A percentile compares a stretch with the other conserved stretches of the same genome.
phyloP scores from a whole-genome alignment of 2,888 invertebrate genomes.

The Andrena fulva region DNA sequence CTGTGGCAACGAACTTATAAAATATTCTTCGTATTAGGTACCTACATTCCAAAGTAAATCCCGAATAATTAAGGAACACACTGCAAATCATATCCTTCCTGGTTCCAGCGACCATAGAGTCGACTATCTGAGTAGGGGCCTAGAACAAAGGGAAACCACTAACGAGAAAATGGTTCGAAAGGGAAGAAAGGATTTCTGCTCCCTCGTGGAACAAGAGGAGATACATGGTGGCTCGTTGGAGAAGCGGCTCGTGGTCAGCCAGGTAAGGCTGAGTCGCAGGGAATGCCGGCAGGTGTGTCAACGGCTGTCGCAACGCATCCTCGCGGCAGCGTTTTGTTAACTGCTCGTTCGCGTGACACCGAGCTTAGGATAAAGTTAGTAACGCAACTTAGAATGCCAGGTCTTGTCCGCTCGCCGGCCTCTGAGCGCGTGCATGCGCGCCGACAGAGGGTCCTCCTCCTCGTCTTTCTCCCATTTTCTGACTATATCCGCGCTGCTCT shows the following conservation, averaged over 20 bases:
- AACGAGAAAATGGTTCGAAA: conserved; percentile 18
- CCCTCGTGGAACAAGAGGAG: not conserved
- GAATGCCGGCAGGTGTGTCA: conserved; percentile 82
- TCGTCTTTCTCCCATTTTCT: conserved; percentile 24
- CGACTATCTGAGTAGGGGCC: not conserved
- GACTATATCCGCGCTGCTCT: conserved; percentile 6
- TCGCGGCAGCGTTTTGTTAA: conserved; percentile 68
- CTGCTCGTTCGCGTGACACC: conserved; percentile 71
- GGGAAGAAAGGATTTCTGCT: conserved; percentile 37
- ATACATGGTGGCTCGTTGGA: not conserved
- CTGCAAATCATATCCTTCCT: too few species aligned
- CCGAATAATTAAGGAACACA: too few species aligned
- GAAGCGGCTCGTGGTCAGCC: conserved; percentile 13
- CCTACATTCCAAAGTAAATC: too few species aligned
- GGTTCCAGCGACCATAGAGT: too few species aligned
- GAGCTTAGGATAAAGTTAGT: conserved; percentile 76
- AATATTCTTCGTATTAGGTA: conserved; percentile 8
- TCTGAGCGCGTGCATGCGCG: conserved; percentile 44
- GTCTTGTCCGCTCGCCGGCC: conserved; percentile 22
- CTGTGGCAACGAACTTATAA: conserved; percentile 41
- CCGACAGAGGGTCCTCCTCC: not conserved
- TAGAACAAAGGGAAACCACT: conserved; percentile 1
- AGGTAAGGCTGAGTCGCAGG: conserved; percentile 69
- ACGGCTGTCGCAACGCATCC: conserved; percentile 68
- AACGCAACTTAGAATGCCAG: conserved; percentile 66